Evolutionary conservation across 1,140 invertebrate genomes (phyloP).

Genomic region (Arion vulgaris): DNA sequence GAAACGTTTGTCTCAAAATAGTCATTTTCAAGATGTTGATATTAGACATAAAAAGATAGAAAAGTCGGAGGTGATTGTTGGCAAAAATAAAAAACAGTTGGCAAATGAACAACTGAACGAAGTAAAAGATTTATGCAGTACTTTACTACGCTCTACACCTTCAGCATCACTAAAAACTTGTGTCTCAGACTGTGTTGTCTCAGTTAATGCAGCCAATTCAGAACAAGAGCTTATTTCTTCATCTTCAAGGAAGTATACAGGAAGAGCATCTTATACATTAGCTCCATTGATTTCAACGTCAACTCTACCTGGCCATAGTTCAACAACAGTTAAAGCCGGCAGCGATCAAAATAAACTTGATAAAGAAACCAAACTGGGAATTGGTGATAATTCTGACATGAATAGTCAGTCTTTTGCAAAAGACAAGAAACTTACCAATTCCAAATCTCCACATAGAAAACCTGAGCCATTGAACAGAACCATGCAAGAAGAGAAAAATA

Average conservation of each 20-base stretch:
- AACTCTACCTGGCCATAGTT: not conserved
- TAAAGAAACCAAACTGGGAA: not conserved
- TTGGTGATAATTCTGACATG: conserved; percentile 12
- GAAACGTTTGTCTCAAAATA: not conserved
- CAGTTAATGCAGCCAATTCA: conserved; percentile 9
- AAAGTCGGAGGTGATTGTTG: conserved; percentile 29
- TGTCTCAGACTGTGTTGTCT: conserved; percentile 29
- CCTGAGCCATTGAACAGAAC: conserved; percentile 11
- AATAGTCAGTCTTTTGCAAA: conserved; percentile 2
- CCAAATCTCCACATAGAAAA: conserved; percentile 27
- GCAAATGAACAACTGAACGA: conserved; percentile 32
- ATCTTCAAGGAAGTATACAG: not conserved
- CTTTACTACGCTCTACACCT: not conserved
- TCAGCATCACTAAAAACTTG: not conserved
- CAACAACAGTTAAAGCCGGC: not conserved
- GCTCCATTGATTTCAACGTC: not conserved
- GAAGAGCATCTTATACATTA: not conserved
- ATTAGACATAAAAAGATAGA: conserved; percentile 8
- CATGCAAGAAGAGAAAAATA: conserved; percentile 28
- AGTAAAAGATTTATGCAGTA: conserved; percentile 2
- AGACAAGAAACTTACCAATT: not conserved
- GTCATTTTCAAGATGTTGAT: conserved; percentile 7
- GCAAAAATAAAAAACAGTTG: conserved; percentile 32
- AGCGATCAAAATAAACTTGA: not conserved
- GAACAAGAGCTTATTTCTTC: not conserved